Percentiles rank a stretch among this genome's conserved stretches.
phyloP scores from a whole-genome alignment of 1,140 invertebrate species.

The Leptinotarsa defecta region DNA sequence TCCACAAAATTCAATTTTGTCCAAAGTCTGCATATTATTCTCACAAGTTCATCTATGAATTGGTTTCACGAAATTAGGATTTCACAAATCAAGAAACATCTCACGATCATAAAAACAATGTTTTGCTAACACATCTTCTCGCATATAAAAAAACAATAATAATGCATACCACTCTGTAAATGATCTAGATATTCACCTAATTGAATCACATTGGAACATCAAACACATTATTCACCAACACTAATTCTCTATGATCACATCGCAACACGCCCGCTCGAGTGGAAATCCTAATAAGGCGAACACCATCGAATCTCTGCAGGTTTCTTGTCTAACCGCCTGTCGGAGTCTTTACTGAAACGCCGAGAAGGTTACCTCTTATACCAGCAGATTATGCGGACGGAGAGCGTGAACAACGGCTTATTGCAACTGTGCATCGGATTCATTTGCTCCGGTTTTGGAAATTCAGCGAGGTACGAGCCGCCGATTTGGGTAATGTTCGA shows the following conservation, averaged over 20 bases:
- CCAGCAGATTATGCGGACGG: neutral
- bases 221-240: neutral
- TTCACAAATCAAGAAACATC: no score
- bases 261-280: neutral
- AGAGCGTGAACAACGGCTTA: neutral
- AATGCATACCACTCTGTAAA: neutral
- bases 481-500: neutral
- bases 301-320: neutral
- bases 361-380: slow-evolving; percentile 15
- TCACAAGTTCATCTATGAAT: no score
- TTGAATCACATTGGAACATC: neutral
- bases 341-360: neutral
- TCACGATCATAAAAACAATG: no score
- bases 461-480: neutral
- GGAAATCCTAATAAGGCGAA: neutral
- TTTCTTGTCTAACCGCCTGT: slow-evolving; percentile 10
- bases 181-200: neutral
- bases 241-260: neutral
- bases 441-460: neutral
- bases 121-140: no score
- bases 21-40: no score
- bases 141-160: no score
- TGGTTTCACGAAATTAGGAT: no score
- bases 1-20: no score
- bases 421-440: slow-evolving; percentile 1